phyloP scores from a whole-genome alignment of 2,888 invertebrate species.

The Chymomyza amoena region DNA sequence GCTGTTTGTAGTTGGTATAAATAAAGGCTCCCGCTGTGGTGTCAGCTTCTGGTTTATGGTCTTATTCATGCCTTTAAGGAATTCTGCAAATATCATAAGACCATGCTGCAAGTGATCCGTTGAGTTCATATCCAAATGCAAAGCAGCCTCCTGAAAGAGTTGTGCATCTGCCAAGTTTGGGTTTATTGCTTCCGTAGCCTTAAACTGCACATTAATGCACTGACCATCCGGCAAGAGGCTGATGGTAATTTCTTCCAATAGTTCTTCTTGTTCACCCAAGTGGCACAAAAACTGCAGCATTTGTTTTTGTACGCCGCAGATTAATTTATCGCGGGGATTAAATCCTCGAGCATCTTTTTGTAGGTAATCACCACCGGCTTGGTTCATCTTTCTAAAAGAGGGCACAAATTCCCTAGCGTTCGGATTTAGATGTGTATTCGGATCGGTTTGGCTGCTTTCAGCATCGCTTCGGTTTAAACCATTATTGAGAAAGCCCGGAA shows the following conservation, averaged over 20 bases:
- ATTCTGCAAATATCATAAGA: constrained; percentile 22
- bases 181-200: background rate
- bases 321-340: background rate
- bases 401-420: constrained; percentile 57
- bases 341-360: constrained; percentile 6
- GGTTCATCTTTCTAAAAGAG: constrained; percentile 14
- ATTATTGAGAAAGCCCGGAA: constrained; percentile 26
- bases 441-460: background rate
- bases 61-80: constrained; percentile 31
- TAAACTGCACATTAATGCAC: constrained; percentile 46
- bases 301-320: background rate
- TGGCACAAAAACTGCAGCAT: constrained; percentile 30
- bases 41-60: constrained; percentile 42
- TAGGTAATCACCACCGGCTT: background rate
- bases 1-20: constrained; percentile 11
- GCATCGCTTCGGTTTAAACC: constrained; percentile 11
- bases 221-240: constrained; percentile 36
- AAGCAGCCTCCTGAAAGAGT: background rate
- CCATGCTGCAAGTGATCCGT: constrained; percentile 13
- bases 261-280: constrained; percentile 37
- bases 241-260: constrained; percentile 35
- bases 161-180: background rate
- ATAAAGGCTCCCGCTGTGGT: constrained; percentile 24
- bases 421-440: constrained; percentile 38
- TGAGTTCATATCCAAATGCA: constrained; percentile 18